Percentiles rank a stretch among this genome's conserved stretches.
Conservation (phyloP, 2,888 invertebrate genomes). For the Pycnomerus fuliginosus region DNA sequence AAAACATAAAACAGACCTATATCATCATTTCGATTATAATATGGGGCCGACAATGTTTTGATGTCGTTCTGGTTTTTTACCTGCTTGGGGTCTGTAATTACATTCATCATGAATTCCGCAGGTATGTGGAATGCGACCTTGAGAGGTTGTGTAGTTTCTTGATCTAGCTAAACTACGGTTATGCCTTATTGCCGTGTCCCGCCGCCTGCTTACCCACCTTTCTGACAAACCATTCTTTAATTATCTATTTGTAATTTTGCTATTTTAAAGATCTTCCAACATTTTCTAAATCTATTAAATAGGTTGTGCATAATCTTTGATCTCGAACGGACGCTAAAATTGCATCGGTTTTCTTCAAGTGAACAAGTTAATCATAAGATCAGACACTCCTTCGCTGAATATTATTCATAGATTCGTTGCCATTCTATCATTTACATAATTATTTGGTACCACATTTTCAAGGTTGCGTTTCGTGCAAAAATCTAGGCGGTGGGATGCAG, state of each 20-base stretch:
- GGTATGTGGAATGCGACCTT: constrained; percentile 37
- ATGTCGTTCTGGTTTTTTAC: constrained; percentile 27
- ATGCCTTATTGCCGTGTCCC: constrained; percentile 31
- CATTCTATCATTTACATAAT: constrained; percentile 10
- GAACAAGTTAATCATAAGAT: too few species aligned
- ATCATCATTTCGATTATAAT: too few species aligned
- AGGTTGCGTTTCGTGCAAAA: constrained; percentile 9
- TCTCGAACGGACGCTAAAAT: too few species aligned
- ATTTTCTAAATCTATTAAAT: too few species aligned
- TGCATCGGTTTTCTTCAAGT: too few species aligned
- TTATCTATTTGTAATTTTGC: too few species aligned
- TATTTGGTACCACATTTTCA: constrained; percentile 11
- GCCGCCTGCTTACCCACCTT: constrained; percentile 9
- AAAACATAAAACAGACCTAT: too few species aligned
- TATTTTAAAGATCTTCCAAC: too few species aligned
- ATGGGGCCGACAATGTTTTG: constrained; percentile 16
- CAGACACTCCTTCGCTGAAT: too few species aligned
- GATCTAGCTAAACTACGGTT: constrained; percentile 38
- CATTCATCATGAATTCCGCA: constrained; percentile 37
- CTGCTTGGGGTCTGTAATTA: constrained; percentile 34
- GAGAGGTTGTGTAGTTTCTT: constrained; percentile 38
- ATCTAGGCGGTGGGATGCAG: constrained; percentile 4
- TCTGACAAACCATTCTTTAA: constrained; percentile 7
- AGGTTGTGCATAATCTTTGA: too few species aligned
- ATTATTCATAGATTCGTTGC: constrained; percentile 8